A percentile compares a stretch with the other conserved stretches of the same genome.
phyloP scores from a whole-genome alignment of 2,888 invertebrate genomes.

The Hybos culiciformis region DNA sequence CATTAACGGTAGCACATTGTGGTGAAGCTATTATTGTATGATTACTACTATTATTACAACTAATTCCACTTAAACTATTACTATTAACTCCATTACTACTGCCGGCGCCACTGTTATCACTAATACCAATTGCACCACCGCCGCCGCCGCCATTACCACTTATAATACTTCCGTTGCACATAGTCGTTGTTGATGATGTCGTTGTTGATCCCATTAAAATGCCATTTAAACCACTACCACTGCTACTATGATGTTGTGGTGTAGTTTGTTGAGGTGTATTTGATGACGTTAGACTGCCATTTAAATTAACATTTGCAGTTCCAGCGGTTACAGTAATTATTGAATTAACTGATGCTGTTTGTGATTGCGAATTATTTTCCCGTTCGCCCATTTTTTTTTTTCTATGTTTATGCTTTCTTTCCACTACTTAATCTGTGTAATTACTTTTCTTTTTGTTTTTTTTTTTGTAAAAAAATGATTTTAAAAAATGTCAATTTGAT shows the following conservation, averaged over 20 bases:
- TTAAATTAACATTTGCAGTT: slow-evolving; percentile 6
- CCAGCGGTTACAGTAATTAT: background rate
- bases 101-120: background rate
- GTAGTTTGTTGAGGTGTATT: background rate
- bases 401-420: background rate
- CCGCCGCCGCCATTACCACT: slow-evolving; percentile 2
- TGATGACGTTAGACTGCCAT: slow-evolving; percentile 6
- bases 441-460: no score
- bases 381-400: slow-evolving; percentile 10
- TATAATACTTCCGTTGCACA: slow-evolving; percentile 11
- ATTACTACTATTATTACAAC: no score
- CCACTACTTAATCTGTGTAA: no score
- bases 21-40: background rate
- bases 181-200: slow-evolving; percentile 2
- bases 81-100: no score
- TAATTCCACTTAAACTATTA: no score
- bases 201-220: background rate
- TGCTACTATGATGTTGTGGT: no score
- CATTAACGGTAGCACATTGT: slow-evolving; percentile 10
- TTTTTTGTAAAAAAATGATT: no score
- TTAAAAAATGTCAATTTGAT: no score
- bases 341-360: background rate
- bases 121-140: background rate
- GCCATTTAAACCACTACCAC: no score
- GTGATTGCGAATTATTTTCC: slow-evolving; percentile 1